Evolutionary conservation across 2,888 invertebrate genomes (phyloP).

Genomic region (Erebia aethiops): DNA sequence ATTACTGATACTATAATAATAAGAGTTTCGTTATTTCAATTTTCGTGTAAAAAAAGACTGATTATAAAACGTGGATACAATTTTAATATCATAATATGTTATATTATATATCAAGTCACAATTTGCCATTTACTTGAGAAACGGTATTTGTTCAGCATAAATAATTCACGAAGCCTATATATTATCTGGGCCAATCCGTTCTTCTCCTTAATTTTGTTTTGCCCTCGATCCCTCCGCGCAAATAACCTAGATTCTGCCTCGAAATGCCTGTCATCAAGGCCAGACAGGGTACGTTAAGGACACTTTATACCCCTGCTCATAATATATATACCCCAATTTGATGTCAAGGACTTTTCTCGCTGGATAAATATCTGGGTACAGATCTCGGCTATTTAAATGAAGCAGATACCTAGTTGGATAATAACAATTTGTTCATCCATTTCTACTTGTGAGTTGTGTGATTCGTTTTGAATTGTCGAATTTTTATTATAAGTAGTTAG

Average conservation of each 20-base stretch:
- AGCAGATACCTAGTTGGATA: background rate
- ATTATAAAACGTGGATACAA: no score
- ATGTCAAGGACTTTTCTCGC: slow-evolving; percentile 31
- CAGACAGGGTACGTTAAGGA: slow-evolving; percentile 45
- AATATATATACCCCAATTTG: slow-evolving; percentile 29
- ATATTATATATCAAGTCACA: no score
- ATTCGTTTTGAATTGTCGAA: no score
- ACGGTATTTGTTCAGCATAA: slow-evolving; percentile 2
- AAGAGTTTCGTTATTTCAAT: no score
- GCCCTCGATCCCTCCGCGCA: slow-evolving; percentile 56
- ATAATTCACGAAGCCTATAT: slow-evolving; percentile 22
- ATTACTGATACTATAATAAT: no score
- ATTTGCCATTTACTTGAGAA: background rate
- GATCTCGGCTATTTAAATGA: slow-evolving; percentile 1
- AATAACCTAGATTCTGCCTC: slow-evolving; percentile 62
- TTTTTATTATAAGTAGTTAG: no score
- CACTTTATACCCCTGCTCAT: slow-evolving; percentile 33
- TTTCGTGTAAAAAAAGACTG: no score
- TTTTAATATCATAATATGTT: no score
- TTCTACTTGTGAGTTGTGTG: no score
- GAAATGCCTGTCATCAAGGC: slow-evolving; percentile 63
- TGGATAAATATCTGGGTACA: slow-evolving; percentile 5
- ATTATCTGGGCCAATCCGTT: slow-evolving; percentile 35
- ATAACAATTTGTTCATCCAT: no score
- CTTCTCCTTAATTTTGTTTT: slow-evolving; percentile 41